Conservation (phyloP, 92 coral and sea anemone genomes). For the Plumapathes pennacea region DNA sequence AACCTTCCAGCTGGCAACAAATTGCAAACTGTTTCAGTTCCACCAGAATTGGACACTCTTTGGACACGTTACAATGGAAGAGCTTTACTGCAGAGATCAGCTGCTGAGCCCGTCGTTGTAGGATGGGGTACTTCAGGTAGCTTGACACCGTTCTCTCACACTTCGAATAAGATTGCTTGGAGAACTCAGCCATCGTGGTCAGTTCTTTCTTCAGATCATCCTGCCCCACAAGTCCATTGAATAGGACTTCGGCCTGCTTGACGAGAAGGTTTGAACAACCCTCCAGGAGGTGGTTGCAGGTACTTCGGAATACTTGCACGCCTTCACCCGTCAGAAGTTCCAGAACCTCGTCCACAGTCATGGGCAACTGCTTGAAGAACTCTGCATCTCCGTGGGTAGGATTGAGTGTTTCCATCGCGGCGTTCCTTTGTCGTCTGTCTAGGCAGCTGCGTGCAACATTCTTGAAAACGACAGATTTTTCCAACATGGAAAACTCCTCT, state of each 20-base stretch:
- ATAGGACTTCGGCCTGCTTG: slow-evolving; percentile 29
- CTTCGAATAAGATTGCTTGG: slow-evolving; percentile 2
- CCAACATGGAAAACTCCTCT: slow-evolving; percentile 11
- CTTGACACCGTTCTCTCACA: slow-evolving; percentile 19
- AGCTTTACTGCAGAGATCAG: slow-evolving; percentile 36
- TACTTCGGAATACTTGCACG: slow-evolving; percentile 8
- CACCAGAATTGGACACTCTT: not conserved
- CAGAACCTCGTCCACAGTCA: slow-evolving; percentile 34
- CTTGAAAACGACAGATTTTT: slow-evolving; percentile 39
- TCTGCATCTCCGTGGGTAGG: not conserved
- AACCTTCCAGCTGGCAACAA: not conserved
- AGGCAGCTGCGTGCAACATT: slow-evolving; percentile 50
- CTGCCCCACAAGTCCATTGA: slow-evolving; percentile 21
- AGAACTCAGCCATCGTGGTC: slow-evolving; percentile 15
- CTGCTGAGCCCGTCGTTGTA: slow-evolving; percentile 38
- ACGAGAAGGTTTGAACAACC: slow-evolving; percentile 13
- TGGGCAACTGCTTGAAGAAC: not conserved
- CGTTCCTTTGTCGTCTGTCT: not conserved
- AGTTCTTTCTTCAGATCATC: slow-evolving; percentile 59
- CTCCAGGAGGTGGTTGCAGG: slow-evolving; percentile 1
- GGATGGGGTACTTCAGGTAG: slow-evolving; percentile 43
- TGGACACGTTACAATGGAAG: slow-evolving; percentile 39
- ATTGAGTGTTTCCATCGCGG: not conserved
- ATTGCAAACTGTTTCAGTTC: slow-evolving; percentile 29
- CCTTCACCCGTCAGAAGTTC: slow-evolving; percentile 8